These are phyloP conservation scores for Sitta europaea DNA, from an alignment of 2,113 vertebrate genomes.

Conservation along the genomic window DNA sequence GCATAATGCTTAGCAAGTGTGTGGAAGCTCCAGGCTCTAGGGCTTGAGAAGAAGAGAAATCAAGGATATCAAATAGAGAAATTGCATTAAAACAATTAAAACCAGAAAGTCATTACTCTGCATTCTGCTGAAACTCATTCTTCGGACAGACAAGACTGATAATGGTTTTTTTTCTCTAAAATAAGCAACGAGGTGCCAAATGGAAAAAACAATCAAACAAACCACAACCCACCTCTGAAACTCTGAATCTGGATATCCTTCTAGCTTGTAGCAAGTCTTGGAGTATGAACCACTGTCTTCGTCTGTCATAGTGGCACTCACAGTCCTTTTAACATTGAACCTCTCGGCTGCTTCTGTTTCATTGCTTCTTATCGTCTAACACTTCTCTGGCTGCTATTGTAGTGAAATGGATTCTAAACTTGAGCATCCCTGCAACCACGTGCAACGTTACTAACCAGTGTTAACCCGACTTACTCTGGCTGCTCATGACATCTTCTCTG, in stretches of 20 bases:
- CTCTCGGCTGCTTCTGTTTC: conserved; percentile 70
- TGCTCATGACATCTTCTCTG: conserved; percentile 70
- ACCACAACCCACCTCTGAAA: conserved; percentile 36
- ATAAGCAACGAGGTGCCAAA: conserved; percentile 48
- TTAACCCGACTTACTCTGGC: conserved; percentile 74
- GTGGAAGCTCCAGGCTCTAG: conserved; percentile 46
- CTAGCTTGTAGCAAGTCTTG: conserved; percentile 45
- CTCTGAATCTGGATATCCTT: conserved; percentile 24
- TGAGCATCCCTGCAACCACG: conserved; percentile 60
- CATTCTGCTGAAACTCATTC: conserved; percentile 47
- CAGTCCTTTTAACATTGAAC: conserved; percentile 68
- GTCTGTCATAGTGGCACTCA: conserved; percentile 58
- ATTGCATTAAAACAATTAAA: not conserved
- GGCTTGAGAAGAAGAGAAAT: conserved; percentile 53
- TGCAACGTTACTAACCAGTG: conserved; percentile 81
- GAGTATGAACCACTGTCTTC: conserved; percentile 46
- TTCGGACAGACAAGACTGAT: conserved; percentile 35
- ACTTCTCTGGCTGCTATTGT: conserved; percentile 72
- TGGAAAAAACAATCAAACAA: not conserved
- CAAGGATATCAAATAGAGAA: conserved; percentile 29
- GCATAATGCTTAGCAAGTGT: conserved; percentile 13
- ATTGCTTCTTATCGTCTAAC: conserved; percentile 67
- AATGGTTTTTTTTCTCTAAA: not conserved
- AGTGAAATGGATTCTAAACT: conserved; percentile 75
- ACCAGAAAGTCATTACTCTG: not conserved